Percentiles rank a stretch among this genome's conserved stretches.
These are phyloP conservation scores for Byasa hedistus DNA, from an alignment of 2,888 invertebrate species.

Conservation along the genomic window DNA sequence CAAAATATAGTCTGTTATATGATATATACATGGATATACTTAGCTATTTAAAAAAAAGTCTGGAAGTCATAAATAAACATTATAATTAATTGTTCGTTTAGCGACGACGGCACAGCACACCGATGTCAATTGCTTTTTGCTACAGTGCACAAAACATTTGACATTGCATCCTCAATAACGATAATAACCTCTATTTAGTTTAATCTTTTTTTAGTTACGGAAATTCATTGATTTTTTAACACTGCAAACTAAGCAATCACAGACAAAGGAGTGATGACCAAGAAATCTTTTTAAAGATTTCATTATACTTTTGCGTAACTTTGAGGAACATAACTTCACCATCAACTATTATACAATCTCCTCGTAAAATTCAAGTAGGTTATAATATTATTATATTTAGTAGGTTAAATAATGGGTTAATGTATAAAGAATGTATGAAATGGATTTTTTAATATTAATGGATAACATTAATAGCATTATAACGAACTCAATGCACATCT, in stretches of 20 bases:
- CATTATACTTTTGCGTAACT: conserved; percentile 9
- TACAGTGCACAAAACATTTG: conserved; percentile 12
- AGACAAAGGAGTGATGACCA: neutral
- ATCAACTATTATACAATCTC: conserved; percentile 2
- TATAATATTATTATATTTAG: too few relatives aligned
- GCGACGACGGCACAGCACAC: neutral
- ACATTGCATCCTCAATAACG: conserved; percentile 19
- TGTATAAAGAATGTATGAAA: conserved; percentile 10
- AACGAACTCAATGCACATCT: neutral
- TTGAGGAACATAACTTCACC: conserved; percentile 6
- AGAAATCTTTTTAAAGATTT: conserved; percentile 5
- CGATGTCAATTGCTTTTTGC: conserved; percentile 12
- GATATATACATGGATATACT: too few relatives aligned
- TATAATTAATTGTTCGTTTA: neutral
- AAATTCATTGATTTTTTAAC: conserved; percentile 6
- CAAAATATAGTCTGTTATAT: too few relatives aligned
- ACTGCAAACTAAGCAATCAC: neutral
- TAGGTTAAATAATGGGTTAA: conserved; percentile 4
- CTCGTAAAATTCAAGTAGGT: conserved; percentile 6
- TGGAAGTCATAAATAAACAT: too few relatives aligned
- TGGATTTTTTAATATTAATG: neutral
- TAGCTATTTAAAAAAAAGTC: too few relatives aligned
- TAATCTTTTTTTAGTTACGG: neutral
- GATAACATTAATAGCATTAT: neutral
- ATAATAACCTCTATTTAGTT: conserved; percentile 13